These are phyloP conservation scores for Troides helena DNA, from an alignment of 2,888 invertebrate genomes.

Conservation along the genomic window DNA sequence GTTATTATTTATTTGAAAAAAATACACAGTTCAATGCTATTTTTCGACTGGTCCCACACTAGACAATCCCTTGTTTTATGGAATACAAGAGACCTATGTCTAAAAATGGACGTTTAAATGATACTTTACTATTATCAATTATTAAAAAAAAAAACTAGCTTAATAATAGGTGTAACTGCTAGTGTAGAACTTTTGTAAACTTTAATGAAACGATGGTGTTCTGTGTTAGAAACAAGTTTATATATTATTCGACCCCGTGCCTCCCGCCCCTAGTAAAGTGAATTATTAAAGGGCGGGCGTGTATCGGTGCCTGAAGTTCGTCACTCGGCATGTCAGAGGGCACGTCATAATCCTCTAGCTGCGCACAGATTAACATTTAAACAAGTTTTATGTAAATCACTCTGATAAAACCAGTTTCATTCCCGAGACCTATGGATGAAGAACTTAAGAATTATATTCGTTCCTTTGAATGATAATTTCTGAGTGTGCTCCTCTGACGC, in stretches of 20 bases:
- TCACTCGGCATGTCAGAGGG: slow-evolving; percentile 52
- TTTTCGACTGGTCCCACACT: no score
- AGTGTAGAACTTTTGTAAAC: not conserved
- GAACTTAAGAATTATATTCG: slow-evolving; percentile 36
- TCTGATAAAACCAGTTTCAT: slow-evolving; percentile 53
- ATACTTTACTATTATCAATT: no score
- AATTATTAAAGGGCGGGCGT: slow-evolving; percentile 50
- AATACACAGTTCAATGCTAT: no score
- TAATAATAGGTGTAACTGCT: not conserved
- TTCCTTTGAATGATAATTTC: slow-evolving; percentile 30
- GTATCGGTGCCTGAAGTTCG: slow-evolving; percentile 32
- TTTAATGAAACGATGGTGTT: not conserved
- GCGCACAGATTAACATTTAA: slow-evolving; percentile 73
- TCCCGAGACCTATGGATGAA: slow-evolving; percentile 44
- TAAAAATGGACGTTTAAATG: no score
- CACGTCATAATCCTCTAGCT: slow-evolving; percentile 51
- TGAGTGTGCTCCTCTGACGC: slow-evolving; percentile 21
- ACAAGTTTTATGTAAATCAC: slow-evolving; percentile 77
- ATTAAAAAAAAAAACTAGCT: no score
- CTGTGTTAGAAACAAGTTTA: not conserved
- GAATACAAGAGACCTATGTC: no score
- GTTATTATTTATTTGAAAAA: no score
- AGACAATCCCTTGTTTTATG: no score
- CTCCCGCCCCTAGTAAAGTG: slow-evolving; percentile 36
- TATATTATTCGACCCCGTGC: slow-evolving; percentile 12